Conservation (phyloP, 2,113 vertebrate genomes). For the Varanus salvator region DNA sequence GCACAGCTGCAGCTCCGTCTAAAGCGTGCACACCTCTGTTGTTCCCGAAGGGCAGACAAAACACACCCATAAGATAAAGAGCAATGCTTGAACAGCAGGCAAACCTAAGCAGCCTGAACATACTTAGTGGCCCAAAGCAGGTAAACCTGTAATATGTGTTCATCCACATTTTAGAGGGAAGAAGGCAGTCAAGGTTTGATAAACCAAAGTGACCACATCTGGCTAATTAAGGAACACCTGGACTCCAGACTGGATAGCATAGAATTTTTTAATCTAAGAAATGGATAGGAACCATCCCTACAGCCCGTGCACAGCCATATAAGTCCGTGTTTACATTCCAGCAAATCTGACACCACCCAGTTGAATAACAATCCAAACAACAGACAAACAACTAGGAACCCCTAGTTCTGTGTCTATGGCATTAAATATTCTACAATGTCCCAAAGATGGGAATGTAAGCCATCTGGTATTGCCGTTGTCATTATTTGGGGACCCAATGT, state of each 20-base stretch:
- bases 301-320: background rate
- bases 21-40: accelerated
- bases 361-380: background rate
- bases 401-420: background rate
- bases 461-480: too few species aligned
- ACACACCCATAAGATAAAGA: background rate
- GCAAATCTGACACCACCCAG: background rate
- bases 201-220: background rate
- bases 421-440: background rate
- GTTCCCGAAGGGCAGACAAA: background rate
- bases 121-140: background rate
- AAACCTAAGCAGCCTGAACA: background rate
- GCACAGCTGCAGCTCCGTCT: background rate
- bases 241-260: background rate
- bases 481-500: background rate
- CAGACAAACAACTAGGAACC: background rate
- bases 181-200: background rate
- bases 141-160: background rate
- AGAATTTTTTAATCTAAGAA: background rate
- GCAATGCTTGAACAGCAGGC: background rate
- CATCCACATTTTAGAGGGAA: background rate
- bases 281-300: too few species aligned
- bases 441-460: background rate
- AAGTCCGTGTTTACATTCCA: background rate
- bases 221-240: background rate